These are phyloP conservation scores for Tillus elongatus DNA, from an alignment of 2,888 invertebrate species.

Conservation along the genomic window DNA sequence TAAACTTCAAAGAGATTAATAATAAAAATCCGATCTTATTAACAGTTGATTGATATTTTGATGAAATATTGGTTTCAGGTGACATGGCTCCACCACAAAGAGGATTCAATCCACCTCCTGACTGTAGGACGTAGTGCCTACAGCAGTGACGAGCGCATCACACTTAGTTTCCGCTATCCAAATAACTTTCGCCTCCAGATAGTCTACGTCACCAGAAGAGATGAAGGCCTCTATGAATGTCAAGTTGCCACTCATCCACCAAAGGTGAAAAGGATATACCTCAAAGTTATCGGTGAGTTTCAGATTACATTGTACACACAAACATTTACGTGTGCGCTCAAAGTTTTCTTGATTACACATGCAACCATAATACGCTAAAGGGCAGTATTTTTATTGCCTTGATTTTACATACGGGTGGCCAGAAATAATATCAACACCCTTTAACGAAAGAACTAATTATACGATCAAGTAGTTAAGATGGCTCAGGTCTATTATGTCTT, in stretches of 20 bases:
- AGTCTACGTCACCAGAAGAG: slow-evolving; percentile 48
- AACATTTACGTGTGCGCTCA: too few species aligned
- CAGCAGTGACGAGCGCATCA: slow-evolving; percentile 50
- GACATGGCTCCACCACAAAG: slow-evolving; percentile 51
- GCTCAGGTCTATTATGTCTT: too few species aligned
- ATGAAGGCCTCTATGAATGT: slow-evolving; percentile 56
- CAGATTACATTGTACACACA: too few species aligned
- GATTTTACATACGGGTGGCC: too few species aligned
- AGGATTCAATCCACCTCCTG: slow-evolving; percentile 49
- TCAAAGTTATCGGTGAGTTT: slow-evolving; percentile 45
- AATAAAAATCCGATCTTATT: too few species aligned
- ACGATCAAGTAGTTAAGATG: too few species aligned
- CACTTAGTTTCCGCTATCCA: slow-evolving; percentile 51
- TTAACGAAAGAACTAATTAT: too few species aligned
- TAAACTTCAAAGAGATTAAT: too few species aligned
- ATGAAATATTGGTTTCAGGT: slow-evolving; percentile 42
- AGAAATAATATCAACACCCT: too few species aligned
- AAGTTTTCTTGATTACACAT: too few species aligned
- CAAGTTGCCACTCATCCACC: slow-evolving; percentile 57
- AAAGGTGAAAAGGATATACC: slow-evolving; percentile 49
- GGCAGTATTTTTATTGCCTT: too few species aligned
- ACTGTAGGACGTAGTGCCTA: slow-evolving; percentile 50
- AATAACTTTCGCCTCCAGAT: slow-evolving; percentile 57
- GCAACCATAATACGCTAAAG: too few species aligned
- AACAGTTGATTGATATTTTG: slow-evolving; percentile 9